These are phyloP conservation scores for Pan troglodytes DNA, from an alignment of 2,113 vertebrate genomes.

Conservation along the genomic window NHGRI_mPanTro3-v2.1_pri NC_072402.2:73695001-73695500, in stretches of 20 bases:
- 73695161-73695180: not conserved
- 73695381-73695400: constrained; percentile 19
- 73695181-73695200: constrained; percentile 24
- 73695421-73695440: not conserved
- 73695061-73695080: not conserved
- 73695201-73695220: not conserved
- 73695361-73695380: constrained; percentile 23
- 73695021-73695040: not conserved
- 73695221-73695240: constrained; percentile 8
- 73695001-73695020: not conserved
- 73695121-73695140: constrained; percentile 90
- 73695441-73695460: not conserved
- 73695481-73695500: not conserved
- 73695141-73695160: constrained; percentile 5
- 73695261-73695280: constrained; percentile 15
- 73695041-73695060: not conserved
- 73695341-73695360: not conserved
- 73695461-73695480: not conserved
- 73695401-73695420: not conserved
- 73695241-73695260: not conserved
- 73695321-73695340: constrained; percentile 28
- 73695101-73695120: constrained; percentile 78
- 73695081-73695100: constrained; percentile 15
- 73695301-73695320: constrained; percentile 25
- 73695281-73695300: constrained; percentile 21